Conservation (phyloP, 2,888 invertebrate genomes). For the Poecilobothrus nobilitatus region DNA sequence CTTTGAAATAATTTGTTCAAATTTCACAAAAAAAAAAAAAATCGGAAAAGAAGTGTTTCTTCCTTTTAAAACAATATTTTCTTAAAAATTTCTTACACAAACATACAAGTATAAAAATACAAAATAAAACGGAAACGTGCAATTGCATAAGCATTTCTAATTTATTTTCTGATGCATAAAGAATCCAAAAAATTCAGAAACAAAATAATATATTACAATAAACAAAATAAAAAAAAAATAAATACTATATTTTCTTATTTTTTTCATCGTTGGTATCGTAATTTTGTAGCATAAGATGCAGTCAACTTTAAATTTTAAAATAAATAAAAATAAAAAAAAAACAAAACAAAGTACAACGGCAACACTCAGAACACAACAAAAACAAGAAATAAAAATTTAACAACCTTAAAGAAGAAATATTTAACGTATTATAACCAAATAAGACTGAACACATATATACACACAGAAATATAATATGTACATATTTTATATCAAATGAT, state of each 20-base stretch:
- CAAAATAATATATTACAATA: not conserved
- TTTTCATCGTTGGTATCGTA: not conserved
- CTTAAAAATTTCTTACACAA: too few relatives aligned
- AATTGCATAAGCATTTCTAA: not conserved
- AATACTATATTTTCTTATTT: not conserved
- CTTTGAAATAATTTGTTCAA: too few relatives aligned
- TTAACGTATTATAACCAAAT: too few relatives aligned
- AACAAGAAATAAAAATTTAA: not conserved
- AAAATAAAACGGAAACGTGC: not conserved
- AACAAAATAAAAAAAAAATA: not conserved
- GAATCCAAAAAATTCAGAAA: not conserved
- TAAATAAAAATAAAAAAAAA: not conserved
- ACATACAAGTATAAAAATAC: too few relatives aligned
- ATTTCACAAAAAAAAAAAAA: too few relatives aligned
- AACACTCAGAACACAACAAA: not conserved
- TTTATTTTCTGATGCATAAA: constrained; percentile 2
- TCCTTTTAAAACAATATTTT: too few relatives aligned
- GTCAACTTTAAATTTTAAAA: not conserved
- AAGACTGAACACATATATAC: too few relatives aligned
- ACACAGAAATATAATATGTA: not conserved
- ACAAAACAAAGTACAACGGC: not conserved
- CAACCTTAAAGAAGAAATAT: not conserved
- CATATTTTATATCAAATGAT: not conserved
- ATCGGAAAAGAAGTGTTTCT: too few relatives aligned
- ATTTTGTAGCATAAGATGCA: not conserved